These are phyloP conservation scores for Venturia canescens DNA, from an alignment of 1,140 invertebrate genomes.

Conservation along the genomic window DNA sequence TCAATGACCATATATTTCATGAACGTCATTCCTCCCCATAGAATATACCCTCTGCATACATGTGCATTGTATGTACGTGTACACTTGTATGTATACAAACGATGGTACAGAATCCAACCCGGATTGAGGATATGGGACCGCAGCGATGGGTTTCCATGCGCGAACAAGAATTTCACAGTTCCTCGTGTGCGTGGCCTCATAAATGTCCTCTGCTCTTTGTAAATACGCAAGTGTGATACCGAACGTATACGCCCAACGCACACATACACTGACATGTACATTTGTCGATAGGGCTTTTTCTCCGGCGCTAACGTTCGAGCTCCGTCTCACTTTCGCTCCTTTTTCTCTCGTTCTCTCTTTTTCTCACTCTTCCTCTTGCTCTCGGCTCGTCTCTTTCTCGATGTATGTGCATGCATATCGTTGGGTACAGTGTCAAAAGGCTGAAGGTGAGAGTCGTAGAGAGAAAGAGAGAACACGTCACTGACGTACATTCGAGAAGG, in stretches of 20 bases:
- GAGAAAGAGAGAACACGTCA: slow-evolving; percentile 43
- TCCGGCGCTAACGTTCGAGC: not conserved
- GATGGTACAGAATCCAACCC: not conserved
- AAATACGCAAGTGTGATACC: not conserved
- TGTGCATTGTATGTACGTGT: not conserved
- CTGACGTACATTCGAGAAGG: slow-evolving; percentile 3
- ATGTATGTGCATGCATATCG: slow-evolving; percentile 21
- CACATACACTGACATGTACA: not conserved
- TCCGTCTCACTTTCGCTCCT: slow-evolving; percentile 3
- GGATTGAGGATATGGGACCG: slow-evolving; percentile 6
- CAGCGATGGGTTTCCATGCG: slow-evolving; percentile 23
- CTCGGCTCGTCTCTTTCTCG: not conserved
- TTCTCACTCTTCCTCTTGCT: slow-evolving; percentile 2
- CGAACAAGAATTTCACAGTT: slow-evolving; percentile 34
- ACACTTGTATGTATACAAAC: not conserved
- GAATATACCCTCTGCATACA: slow-evolving; percentile 3
- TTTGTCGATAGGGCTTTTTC: slow-evolving; percentile 19
- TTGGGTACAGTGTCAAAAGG: slow-evolving; percentile 65
- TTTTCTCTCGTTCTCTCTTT: not conserved
- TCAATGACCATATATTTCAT: slow-evolving; percentile 27
- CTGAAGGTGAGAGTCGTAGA: slow-evolving; percentile 61
- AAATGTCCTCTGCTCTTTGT: not conserved
- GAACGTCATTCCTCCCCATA: slow-evolving; percentile 22
- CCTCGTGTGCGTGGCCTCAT: not conserved
- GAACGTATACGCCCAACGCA: not conserved